Percentiles rank a stretch among this genome's conserved stretches.
Evolutionary conservation across 2,888 invertebrate genomes (phyloP).

Genomic region (Cryptocephalus moraei): DNA sequence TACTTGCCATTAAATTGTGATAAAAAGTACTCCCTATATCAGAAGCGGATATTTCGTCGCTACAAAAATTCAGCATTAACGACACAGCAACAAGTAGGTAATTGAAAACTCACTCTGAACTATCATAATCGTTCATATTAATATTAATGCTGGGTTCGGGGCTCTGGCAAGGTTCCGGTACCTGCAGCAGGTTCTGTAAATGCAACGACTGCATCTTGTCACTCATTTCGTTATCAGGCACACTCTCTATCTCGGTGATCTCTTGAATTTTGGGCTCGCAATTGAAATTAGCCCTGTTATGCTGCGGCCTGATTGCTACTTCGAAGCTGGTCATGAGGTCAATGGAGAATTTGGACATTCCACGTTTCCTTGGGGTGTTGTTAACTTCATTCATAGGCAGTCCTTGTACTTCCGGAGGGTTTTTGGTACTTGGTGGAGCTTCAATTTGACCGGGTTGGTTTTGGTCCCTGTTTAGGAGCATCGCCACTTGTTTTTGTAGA

Average conservation of each 20-base stretch:
- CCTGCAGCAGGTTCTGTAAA: slow-evolving; percentile 28
- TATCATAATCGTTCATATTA: slow-evolving; percentile 41
- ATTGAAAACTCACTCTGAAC: slow-evolving; percentile 27
- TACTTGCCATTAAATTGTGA: slow-evolving; percentile 56
- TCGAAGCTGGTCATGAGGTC: slow-evolving; percentile 67
- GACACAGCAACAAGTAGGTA: neutral
- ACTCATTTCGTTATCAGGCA: slow-evolving; percentile 5
- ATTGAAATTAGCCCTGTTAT: slow-evolving; percentile 14
- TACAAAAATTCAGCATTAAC: slow-evolving; percentile 31
- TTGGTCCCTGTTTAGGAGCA: slow-evolving; percentile 36
- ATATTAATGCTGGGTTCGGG: slow-evolving; percentile 43
- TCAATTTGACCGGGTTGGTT: slow-evolving; percentile 5
- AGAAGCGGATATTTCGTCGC: slow-evolving; percentile 41
- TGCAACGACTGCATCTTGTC: slow-evolving; percentile 27
- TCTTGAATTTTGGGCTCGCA: slow-evolving; percentile 28
- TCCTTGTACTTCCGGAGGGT: slow-evolving; percentile 6
- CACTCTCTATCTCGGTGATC: slow-evolving; percentile 23
- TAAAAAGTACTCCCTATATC: slow-evolving; percentile 62
- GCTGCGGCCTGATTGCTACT: slow-evolving; percentile 35
- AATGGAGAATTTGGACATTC: slow-evolving; percentile 49
- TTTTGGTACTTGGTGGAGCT: slow-evolving; percentile 1
- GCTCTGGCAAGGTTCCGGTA: slow-evolving; percentile 35
- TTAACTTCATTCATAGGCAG: neutral
- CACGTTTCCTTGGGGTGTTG: slow-evolving; percentile 32
- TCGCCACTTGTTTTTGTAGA: slow-evolving; percentile 54